Percentiles rank a stretch among this genome's conserved stretches.
Evolutionary conservation across 2,888 invertebrate species (phyloP).

Genomic region (Cetonia aurata): DNA sequence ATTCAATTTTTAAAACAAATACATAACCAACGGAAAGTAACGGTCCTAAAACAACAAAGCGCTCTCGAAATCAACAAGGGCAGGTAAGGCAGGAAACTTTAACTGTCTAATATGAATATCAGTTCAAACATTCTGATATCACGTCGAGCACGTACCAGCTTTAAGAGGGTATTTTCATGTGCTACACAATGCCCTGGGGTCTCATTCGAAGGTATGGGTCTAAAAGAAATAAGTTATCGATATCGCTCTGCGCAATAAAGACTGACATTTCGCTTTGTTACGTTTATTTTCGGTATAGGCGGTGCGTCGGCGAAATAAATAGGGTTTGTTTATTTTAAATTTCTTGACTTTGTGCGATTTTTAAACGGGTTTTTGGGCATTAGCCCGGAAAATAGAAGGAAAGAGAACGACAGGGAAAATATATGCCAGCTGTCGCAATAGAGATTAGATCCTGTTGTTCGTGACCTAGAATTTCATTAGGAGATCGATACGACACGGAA

Average conservation of each 20-base stretch:
- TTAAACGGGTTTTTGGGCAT: conserved; percentile 29
- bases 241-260: conserved; percentile 30
- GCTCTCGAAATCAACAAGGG: conserved; percentile 48
- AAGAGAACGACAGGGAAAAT: conserved; percentile 21
- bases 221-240: conserved; percentile 51
- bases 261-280: conserved; percentile 38
- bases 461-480: conserved; percentile 52
- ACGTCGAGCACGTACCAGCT: conserved; percentile 51
- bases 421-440: conserved; percentile 49
- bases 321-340: conserved; percentile 37
- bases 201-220: conserved; percentile 47
- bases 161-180: conserved; percentile 51
- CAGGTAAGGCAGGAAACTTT: conserved; percentile 51
- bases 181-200: conserved; percentile 49
- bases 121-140: conserved; percentile 52
- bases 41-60: conserved; percentile 51
- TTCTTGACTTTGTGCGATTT: conserved; percentile 33
- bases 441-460: conserved; percentile 52
- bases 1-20: conserved; percentile 49
- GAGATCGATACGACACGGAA: conserved; percentile 51
- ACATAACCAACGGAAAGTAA: conserved; percentile 44
- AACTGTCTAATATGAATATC: conserved; percentile 52
- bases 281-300: conserved; percentile 20
- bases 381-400: conserved; percentile 31
- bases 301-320: conserved; percentile 27